Conservation (phyloP, 2,888 invertebrate genomes). For the Synanthedon tipuliformis region DNA sequence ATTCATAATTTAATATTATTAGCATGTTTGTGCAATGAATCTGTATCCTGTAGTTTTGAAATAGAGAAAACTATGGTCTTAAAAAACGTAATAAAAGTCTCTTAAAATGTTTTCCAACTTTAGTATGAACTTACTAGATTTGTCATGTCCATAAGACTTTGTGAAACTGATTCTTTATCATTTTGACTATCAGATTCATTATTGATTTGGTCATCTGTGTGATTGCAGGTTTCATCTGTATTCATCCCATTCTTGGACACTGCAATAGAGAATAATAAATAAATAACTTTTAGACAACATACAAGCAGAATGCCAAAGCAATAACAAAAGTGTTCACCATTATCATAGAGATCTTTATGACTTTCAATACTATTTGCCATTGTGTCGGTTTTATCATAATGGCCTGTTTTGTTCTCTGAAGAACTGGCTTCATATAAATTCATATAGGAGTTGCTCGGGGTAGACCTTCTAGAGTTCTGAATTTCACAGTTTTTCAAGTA, state of each 20-base stretch:
- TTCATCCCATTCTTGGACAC: constrained; percentile 41
- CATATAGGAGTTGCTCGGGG: constrained; percentile 53
- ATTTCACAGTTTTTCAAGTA: constrained; percentile 48
- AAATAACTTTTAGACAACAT: not conserved
- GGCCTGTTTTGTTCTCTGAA: constrained; percentile 26
- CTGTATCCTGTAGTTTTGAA: too few relatives aligned
- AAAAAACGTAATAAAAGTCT: too few relatives aligned
- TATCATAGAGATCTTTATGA: constrained; percentile 31
- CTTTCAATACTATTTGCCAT: constrained; percentile 31
- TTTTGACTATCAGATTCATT: constrained; percentile 12
- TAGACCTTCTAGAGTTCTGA: constrained; percentile 49
- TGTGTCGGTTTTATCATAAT: constrained; percentile 28
- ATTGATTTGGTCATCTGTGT: constrained; percentile 17
- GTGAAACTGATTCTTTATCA: constrained; percentile 40
- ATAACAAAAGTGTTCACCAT: constrained; percentile 27
- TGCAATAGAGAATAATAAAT: constrained; percentile 17
- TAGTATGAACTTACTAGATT: constrained; percentile 40
- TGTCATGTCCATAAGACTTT: constrained; percentile 50
- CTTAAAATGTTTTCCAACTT: not conserved
- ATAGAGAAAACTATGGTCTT: too few relatives aligned
- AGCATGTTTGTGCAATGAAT: too few relatives aligned
- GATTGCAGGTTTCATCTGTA: constrained; percentile 26
- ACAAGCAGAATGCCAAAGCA: not conserved
- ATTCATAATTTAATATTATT: too few relatives aligned
- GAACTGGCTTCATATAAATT: constrained; percentile 49